phyloP scores from a whole-genome alignment of 23 tunicate species.

The Styela plicata region DNA sequence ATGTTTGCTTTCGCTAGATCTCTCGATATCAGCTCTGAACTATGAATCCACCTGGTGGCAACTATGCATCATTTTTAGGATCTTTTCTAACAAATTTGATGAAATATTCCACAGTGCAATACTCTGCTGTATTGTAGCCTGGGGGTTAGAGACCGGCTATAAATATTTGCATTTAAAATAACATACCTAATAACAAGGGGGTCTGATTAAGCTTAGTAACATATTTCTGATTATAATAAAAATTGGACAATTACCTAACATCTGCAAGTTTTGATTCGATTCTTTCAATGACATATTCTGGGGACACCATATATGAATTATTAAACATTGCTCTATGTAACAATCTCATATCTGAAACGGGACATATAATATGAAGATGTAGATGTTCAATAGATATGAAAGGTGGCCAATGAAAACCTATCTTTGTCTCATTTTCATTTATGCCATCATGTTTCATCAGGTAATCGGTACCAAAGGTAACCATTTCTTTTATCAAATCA shows the following conservation, averaged over 20 bases:
- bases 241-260: too few relatives aligned
- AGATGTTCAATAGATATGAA: conserved; percentile 78
- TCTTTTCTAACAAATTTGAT: too few relatives aligned
- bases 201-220: background rate
- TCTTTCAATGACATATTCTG: conserved; percentile 24
- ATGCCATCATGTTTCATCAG: conserved; percentile 14
- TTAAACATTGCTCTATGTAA: conserved; percentile 32
- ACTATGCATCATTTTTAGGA: too few relatives aligned
- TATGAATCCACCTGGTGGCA: too few relatives aligned
- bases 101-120: too few relatives aligned
- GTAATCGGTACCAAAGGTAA: conserved; percentile 49
- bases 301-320: conserved; percentile 3
- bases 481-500: conserved; percentile 49
- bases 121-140: too few relatives aligned
- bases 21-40: too few relatives aligned
- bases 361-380: conserved; percentile 84
- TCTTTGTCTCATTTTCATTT: conserved; percentile 24
- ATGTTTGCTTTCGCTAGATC: too few relatives aligned
- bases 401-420: conserved; percentile 97
- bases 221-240: too few relatives aligned
- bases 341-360: conserved; percentile 38
- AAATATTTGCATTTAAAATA: too few relatives aligned
- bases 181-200: too few relatives aligned
- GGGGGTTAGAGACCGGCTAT: too few relatives aligned
- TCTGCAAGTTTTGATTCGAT: conserved; percentile 16